phyloP scores from a whole-genome alignment of 2,888 invertebrate genomes.

The Xanthia togata region DNA sequence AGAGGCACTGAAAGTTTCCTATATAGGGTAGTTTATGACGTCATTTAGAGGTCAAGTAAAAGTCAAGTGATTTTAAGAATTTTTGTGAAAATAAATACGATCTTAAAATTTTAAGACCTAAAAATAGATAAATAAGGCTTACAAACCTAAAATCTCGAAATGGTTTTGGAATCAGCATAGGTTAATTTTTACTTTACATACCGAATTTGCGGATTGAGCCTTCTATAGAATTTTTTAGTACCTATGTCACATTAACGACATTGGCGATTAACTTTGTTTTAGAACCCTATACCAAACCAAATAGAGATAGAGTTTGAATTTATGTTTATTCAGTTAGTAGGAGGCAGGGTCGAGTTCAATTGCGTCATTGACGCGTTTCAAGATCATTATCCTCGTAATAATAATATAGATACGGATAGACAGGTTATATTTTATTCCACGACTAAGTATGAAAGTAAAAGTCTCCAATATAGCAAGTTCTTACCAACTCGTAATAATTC shows the following conservation, averaged over 20 bases:
- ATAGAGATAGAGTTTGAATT: constrained; percentile 5
- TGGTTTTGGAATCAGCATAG: no score
- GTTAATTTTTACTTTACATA: no score
- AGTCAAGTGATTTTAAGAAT: no score
- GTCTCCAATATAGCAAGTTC: not conserved
- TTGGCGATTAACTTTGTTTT: not conserved
- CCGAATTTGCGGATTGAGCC: not conserved
- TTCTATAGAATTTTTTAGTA: not conserved
- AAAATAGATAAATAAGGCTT: no score
- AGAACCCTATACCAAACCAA: not conserved
- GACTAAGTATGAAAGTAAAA: constrained; percentile 25
- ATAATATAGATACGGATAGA: constrained; percentile 28
- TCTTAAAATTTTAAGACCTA: no score
- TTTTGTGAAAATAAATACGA: no score
- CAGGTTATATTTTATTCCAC: constrained; percentile 11
- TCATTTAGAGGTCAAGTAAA: no score
- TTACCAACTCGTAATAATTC: constrained; percentile 18
- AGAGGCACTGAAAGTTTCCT: no score
- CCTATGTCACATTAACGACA: not conserved
- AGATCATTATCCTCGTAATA: constrained; percentile 48
- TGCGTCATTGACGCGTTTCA: constrained; percentile 51
- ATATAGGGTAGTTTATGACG: no score
- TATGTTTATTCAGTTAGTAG: not conserved
- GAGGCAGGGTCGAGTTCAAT: constrained; percentile 14
- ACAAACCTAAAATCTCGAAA: no score